A percentile compares a stretch with the other conserved stretches of the same genome.
Conservation (phyloP, 1,140 invertebrate species). For the Cecropterus lyciades region DNA sequence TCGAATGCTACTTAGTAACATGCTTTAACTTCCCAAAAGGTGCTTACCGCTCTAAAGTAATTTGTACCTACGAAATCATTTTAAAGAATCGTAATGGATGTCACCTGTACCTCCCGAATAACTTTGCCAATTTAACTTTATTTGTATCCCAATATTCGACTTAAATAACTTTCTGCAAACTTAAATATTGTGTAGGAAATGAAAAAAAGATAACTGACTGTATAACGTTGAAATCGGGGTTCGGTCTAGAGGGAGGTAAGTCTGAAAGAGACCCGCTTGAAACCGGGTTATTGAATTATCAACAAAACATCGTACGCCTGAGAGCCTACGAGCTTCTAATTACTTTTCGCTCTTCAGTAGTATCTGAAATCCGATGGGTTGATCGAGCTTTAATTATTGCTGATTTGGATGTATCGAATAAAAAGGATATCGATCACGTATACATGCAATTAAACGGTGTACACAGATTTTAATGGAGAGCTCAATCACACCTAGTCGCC, state of each 20-base stretch:
- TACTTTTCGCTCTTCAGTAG: constrained; percentile 69
- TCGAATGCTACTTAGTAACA: too few species aligned
- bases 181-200: constrained; percentile 70
- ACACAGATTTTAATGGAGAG: not conserved
- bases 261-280: constrained; percentile 66
- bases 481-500: too few species aligned
- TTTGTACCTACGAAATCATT: constrained; percentile 57
- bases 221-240: constrained; percentile 59
- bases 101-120: constrained; percentile 63
- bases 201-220: constrained; percentile 78
- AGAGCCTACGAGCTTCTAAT: constrained; percentile 73
- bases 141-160: constrained; percentile 76
- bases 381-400: constrained; percentile 66
- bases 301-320: constrained; percentile 79
- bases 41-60: constrained; percentile 48
- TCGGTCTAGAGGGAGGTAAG: constrained; percentile 39
- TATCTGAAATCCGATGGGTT: constrained; percentile 71
- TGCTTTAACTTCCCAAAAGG: not conserved
- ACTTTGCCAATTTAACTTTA: constrained; percentile 84
- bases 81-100: constrained; percentile 64
- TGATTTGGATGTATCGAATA: constrained; percentile 56
- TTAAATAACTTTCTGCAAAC: constrained; percentile 68
- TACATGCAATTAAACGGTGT: constrained; percentile 38
- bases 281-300: constrained; percentile 81
- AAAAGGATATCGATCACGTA: constrained; percentile 46